Evolutionary conservation across 2,888 invertebrate genomes (phyloP).

Genomic region (Leptopterna dolabrata): DNA sequence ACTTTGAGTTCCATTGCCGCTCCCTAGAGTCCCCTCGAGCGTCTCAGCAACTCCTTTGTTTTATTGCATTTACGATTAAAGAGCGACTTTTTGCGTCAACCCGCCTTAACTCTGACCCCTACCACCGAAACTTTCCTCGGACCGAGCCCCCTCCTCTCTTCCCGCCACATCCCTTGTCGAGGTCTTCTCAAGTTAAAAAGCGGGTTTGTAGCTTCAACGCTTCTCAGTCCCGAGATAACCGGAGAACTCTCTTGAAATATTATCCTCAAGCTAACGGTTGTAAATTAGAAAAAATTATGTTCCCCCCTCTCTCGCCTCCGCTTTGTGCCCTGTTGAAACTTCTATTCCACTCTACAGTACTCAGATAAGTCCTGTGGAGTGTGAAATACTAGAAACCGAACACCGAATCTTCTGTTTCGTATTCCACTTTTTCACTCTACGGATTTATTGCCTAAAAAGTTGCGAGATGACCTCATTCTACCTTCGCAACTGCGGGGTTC

Average conservation of each 20-base stretch:
- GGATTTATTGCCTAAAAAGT: too few species aligned
- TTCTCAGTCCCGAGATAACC: conserved; percentile 29
- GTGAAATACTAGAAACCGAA: not conserved
- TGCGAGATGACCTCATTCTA: too few species aligned
- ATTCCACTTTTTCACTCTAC: not conserved
- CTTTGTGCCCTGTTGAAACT: not conserved
- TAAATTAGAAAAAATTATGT: not conserved
- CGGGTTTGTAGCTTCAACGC: conserved; percentile 21
- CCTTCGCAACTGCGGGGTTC: too few species aligned
- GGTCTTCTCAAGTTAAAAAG: conserved; percentile 22
- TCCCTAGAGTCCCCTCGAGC: conserved; percentile 38
- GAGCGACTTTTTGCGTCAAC: conserved; percentile 32
- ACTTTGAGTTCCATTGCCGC: conserved; percentile 12
- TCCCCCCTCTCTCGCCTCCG: not conserved
- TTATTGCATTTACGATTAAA: conserved; percentile 47
- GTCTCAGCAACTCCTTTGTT: conserved; percentile 41
- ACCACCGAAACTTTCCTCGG: conserved; percentile 3
- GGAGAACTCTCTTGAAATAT: not conserved
- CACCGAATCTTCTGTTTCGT: not conserved
- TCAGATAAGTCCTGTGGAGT: not conserved
- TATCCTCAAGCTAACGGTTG: conserved; percentile 11
- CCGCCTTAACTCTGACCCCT: not conserved
- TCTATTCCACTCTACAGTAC: not conserved
- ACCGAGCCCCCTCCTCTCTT: not conserved
- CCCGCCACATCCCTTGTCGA: too few species aligned